Conservation (phyloP, 2,888 invertebrate species). For the Calameuta filiformis region DNA sequence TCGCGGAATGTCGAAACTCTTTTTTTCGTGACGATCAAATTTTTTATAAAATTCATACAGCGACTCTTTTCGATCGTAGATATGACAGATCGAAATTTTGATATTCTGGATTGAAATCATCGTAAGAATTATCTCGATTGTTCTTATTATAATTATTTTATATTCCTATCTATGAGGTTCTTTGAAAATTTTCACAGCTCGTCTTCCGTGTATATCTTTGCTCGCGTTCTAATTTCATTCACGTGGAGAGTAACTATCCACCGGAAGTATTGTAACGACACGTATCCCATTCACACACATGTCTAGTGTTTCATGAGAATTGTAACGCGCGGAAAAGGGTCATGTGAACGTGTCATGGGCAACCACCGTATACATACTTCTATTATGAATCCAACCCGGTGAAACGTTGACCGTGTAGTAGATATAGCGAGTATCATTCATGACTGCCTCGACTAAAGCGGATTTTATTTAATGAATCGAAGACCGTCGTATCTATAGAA, state of each 20-base stretch:
- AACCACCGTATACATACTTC: slow-evolving; percentile 51
- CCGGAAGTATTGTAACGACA: slow-evolving; percentile 64
- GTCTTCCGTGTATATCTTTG: slow-evolving; percentile 27
- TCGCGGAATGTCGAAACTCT: neutral
- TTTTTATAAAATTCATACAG: neutral
- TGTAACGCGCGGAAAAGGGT: slow-evolving; percentile 64
- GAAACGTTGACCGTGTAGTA: slow-evolving; percentile 55
- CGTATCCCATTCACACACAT: slow-evolving; percentile 56
- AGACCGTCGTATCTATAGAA: neutral
- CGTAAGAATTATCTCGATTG: neutral
- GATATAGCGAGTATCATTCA: neutral
- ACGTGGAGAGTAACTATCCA: slow-evolving; percentile 43
- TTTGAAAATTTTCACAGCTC: slow-evolving; percentile 1
- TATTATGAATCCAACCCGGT: slow-evolving; percentile 54
- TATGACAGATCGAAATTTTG: neutral
- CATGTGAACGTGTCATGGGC: slow-evolving; percentile 64
- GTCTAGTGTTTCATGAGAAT: slow-evolving; percentile 63
- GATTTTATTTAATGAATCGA: neutral
- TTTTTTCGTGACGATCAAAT: neutral
- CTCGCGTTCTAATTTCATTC: slow-evolving; percentile 30
- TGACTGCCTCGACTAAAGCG: neutral
- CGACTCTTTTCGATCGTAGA: neutral
- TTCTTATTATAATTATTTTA: neutral
- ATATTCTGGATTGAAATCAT: neutral
- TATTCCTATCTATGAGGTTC: neutral